Percentiles rank a stretch among this genome's conserved stretches.
These are phyloP conservation scores for Argentina silus DNA, from an alignment of 2,797 vertebrate genomes.

Conservation along the genomic window DNA sequence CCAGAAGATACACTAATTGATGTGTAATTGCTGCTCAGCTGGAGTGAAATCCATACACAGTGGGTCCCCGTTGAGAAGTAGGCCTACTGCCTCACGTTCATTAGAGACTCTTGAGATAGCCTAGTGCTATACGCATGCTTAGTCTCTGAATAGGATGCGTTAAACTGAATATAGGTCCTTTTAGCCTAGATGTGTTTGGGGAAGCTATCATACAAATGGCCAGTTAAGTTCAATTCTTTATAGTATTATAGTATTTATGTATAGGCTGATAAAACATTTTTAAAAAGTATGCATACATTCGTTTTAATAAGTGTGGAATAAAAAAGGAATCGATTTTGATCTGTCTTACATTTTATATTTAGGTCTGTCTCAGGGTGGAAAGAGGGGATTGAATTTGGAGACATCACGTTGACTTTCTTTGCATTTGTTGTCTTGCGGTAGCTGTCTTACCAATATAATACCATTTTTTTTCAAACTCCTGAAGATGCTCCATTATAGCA, in stretches of 20 bases:
- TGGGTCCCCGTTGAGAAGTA: not conserved
- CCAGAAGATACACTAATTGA: not conserved
- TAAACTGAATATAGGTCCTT: too few species aligned
- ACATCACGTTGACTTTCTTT: not conserved
- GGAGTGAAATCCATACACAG: not conserved
- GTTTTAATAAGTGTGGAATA: not conserved
- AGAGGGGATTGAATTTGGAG: not conserved
- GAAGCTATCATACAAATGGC: too few species aligned
- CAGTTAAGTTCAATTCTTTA: too few species aligned
- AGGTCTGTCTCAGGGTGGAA: not conserved
- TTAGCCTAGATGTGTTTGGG: too few species aligned
- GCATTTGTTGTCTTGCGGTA: not conserved
- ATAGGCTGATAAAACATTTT: not conserved
- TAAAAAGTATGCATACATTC: not conserved
- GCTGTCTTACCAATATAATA: slow-evolving; percentile 9
- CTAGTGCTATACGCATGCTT: not conserved
- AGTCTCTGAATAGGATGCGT: not conserved
- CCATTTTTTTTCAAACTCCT: slow-evolving; percentile 19
- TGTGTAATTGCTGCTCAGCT: not conserved
- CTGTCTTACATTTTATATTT: not conserved
- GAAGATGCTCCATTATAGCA: slow-evolving; percentile 33
- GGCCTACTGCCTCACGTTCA: not conserved
- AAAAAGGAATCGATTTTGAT: not conserved
- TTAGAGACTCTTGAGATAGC: not conserved
- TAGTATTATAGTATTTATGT: too few species aligned